Base-by-base conservation (phyloP, 2,797 vertebrate species). In the Clamator glandarius region DNA sequence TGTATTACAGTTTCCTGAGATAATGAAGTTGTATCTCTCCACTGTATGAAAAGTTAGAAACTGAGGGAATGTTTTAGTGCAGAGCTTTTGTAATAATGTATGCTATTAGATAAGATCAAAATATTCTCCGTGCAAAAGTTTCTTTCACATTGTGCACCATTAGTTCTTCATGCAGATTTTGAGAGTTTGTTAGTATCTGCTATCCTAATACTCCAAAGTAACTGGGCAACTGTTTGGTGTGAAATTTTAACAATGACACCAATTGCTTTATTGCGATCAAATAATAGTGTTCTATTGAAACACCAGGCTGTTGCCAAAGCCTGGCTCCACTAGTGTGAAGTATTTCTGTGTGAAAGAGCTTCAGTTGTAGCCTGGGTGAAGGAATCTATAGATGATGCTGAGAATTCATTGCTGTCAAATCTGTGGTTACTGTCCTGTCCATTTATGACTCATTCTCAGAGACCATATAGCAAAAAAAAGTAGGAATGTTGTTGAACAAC, bases 271-370 rank as follows among this genome's bases (percentile, higher is more conserved):
- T 21, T 58, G 26, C 31, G 51, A 66, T 67, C 25, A 70, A 87
- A 55, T 48, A 63, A 33, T 26, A 2, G 10, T 9, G 24, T 52
- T 78, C 44, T 48, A 28, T 4, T 72, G 48, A 73, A 92, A 54
- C 6, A 12, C 11, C 3, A 44, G 46, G n/a, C 62, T 68, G 14
- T 66, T 73, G 28, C 21, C 39, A 55, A 33, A 59, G 33, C 25
- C 16, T 58, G 13, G 20, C 7, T 91, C 12, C 11, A 1, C 0
- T 2, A 12, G 8, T 17, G 3, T 50, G 1, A 70, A 64, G 17
- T 42, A 31, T 31, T 83, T 63, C 8, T 33, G 6, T 75, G 42
- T 77, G 55, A 51, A 73, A 69, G 33, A 70, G 42, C 18, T 26
- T 48, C 28, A 48, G 36, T 61, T 66, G 11, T 15, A 88, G 29